Conservation (phyloP, 2,797 vertebrate species). For the Notolabrus celidotus region DNA sequence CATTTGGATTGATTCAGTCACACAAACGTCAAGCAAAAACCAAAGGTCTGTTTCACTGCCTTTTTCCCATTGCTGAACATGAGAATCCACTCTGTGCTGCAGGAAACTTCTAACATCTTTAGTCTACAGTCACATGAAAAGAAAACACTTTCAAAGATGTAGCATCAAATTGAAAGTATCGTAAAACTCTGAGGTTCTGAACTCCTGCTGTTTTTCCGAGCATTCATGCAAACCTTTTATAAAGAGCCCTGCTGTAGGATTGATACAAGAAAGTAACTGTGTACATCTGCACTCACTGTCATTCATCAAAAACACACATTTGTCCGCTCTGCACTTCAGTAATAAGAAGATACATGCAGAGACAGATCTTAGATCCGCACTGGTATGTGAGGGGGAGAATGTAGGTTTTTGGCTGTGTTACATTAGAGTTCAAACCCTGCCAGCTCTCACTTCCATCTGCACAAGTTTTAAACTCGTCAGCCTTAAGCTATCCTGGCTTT, state of each 20-base stretch:
- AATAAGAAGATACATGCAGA: constrained; percentile 72
- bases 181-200: constrained; percentile 6
- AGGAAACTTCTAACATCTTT: constrained; percentile 8
- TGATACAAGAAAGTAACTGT: constrained; percentile 13
- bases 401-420: constrained; percentile 49
- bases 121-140: not conserved
- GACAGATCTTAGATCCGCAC: constrained; percentile 76
- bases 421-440: constrained; percentile 59
- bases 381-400: constrained; percentile 75
- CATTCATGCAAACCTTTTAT: constrained; percentile 2
- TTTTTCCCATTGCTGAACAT: constrained; percentile 1
- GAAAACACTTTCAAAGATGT: constrained; percentile 9
- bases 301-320: constrained; percentile 49
- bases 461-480: constrained; percentile 59
- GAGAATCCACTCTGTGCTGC: not conserved
- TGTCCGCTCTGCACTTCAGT: constrained; percentile 42
- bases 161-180: not conserved
- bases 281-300: constrained; percentile 28
- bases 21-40: not conserved
- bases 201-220: constrained; percentile 18
- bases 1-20: too few relatives aligned
- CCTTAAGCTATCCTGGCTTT: constrained; percentile 45
- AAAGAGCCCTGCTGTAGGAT: constrained; percentile 9
- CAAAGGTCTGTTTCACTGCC: not conserved
- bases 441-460: constrained; percentile 62